These are phyloP conservation scores for Bubo bubo DNA, from an alignment of 2,113 vertebrate genomes.

Conservation along the genomic window DNA sequence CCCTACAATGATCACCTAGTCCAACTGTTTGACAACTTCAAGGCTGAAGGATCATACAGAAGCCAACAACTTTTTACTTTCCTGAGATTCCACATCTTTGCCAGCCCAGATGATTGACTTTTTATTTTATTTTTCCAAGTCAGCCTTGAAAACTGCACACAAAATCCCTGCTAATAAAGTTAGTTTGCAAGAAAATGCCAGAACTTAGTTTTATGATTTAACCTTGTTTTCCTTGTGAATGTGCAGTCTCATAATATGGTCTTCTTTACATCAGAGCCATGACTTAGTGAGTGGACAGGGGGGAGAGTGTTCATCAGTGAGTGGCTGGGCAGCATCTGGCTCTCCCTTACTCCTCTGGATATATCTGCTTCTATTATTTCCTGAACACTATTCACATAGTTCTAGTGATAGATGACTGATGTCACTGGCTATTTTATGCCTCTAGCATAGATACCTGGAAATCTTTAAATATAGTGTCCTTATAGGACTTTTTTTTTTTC, in stretches of 20 bases:
- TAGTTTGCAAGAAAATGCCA: not conserved
- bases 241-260: not conserved
- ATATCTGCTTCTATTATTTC: not conserved
- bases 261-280: not conserved
- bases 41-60: not conserved
- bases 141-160: not conserved
- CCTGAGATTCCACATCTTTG: not conserved
- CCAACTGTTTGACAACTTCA: not conserved
- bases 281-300: not conserved
- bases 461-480: not conserved
- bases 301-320: not conserved
- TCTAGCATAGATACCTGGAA: not conserved
- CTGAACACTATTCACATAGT: not conserved
- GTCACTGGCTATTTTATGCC: not conserved
- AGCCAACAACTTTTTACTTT: not conserved
- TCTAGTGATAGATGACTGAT: not conserved
- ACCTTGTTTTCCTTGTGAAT: not conserved
- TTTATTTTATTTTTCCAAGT: not conserved
- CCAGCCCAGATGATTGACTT: not conserved
- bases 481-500: not conserved
- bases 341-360: not conserved
- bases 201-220: not conserved
- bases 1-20: not conserved
- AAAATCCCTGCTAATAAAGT: not conserved
- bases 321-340: not conserved